These are phyloP conservation scores for Hystrix brachyura DNA, from an alignment of 2,113 vertebrate genomes.

Conservation along the genomic window DNA sequence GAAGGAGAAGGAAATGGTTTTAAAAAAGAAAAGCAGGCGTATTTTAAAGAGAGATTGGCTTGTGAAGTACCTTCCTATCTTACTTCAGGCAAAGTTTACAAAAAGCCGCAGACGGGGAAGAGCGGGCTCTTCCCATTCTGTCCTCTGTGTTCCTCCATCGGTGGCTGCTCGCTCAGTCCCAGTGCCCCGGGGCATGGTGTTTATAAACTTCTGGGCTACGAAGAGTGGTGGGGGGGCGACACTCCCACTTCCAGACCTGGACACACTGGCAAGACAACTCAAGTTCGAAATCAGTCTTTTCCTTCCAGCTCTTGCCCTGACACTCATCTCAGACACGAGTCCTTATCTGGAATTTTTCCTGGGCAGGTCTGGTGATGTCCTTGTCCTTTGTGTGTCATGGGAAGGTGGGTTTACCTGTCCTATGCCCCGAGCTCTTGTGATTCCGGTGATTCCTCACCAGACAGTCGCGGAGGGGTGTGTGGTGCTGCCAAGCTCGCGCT, in stretches of 20 bases:
- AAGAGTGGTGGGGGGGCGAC: not conserved
- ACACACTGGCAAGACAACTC: not conserved
- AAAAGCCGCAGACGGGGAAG: not conserved
- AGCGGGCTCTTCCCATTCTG: not conserved
- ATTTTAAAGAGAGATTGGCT: not conserved
- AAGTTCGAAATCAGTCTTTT: not conserved
- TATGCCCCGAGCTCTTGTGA: not conserved
- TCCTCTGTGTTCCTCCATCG: accelerated
- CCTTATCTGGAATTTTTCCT: not conserved
- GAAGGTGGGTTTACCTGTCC: not conserved
- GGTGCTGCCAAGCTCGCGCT: not conserved
- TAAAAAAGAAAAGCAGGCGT: not conserved
- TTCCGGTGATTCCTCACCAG: not conserved
- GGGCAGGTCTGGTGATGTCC: not conserved
- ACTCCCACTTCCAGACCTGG: accelerated
- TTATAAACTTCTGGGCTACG: accelerated
- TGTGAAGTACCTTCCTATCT: not conserved
- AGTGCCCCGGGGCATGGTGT: accelerated
- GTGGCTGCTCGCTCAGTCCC: not conserved
- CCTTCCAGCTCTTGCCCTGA: not conserved
- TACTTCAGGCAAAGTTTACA: not conserved
- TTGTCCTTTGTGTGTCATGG: not conserved
- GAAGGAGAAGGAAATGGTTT: not conserved
- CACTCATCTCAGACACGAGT: accelerated
- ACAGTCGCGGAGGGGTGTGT: not conserved